phyloP scores from a whole-genome alignment of 2,797 vertebrate genomes.

The Spondyliosoma cantharus region DNA sequence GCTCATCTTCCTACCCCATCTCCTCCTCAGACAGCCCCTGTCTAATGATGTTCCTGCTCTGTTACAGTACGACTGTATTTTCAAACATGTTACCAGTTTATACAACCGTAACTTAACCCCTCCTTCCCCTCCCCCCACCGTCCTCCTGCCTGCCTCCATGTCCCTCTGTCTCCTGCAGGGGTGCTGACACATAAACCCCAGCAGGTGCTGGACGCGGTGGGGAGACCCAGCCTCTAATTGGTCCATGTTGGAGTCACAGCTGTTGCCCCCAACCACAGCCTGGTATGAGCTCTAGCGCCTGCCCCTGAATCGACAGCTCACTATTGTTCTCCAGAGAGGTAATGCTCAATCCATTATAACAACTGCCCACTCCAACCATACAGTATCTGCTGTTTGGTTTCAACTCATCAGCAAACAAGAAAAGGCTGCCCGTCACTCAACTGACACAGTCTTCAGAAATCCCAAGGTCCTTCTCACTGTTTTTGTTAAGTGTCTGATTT shows the following conservation, averaged over 20 bases:
- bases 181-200: constrained; percentile 81
- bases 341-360: constrained; percentile 65
- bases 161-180: constrained; percentile 65
- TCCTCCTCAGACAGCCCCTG: constrained; percentile 44
- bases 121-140: constrained; percentile 28
- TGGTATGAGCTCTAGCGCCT: constrained; percentile 68
- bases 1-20: constrained; percentile 60
- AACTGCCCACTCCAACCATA: constrained; percentile 55
- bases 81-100: constrained; percentile 46
- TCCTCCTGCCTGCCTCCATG: constrained; percentile 57
- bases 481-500: constrained; percentile 32
- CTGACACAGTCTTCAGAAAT: constrained; percentile 12
- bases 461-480: constrained; percentile 10
- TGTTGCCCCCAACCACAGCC: constrained; percentile 80
- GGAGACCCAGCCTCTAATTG: constrained; percentile 82
- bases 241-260: constrained; percentile 82
- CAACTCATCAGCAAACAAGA: constrained; percentile 30
- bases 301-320: constrained; percentile 68
- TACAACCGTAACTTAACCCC: constrained; percentile 34
- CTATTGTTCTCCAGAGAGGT: constrained; percentile 77
- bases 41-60: constrained; percentile 37
- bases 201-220: constrained; percentile 78
- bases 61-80: constrained; percentile 55
- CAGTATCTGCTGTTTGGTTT: constrained; percentile 39
- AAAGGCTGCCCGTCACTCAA: constrained; percentile 12